Conservation (phyloP, 2,113 vertebrate species). For the Blennius ocellaris region DNA sequence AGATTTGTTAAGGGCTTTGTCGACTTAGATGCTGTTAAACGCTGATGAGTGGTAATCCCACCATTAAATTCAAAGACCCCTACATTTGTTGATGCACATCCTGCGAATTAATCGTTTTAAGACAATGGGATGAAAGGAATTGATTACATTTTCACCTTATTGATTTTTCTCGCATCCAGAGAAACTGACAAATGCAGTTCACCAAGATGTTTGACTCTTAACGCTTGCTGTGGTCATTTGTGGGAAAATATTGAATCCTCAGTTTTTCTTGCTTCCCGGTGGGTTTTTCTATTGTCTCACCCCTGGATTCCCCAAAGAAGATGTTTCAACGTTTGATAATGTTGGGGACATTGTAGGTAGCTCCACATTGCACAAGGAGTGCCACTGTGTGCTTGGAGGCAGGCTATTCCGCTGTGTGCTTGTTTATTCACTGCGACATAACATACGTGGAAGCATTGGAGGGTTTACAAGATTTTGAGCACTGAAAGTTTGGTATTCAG, state of each 20-base stretch:
- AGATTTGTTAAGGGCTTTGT: not conserved
- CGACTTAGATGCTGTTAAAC: not conserved
- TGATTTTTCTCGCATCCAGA: constrained; percentile 7
- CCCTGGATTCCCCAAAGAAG: constrained; percentile 1
- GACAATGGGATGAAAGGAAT: not conserved
- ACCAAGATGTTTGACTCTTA: not conserved
- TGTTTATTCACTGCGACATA: constrained; percentile 14
- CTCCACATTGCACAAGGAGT: not conserved
- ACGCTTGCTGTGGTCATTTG: not conserved
- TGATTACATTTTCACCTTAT: constrained; percentile 30
- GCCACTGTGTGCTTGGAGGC: constrained; percentile 5
- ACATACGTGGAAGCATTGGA: not conserved
- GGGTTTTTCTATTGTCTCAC: no score
- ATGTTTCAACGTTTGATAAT: not conserved
- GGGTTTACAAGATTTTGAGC: constrained; percentile 24
- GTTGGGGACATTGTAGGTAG: not conserved
- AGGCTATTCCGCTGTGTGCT: constrained; percentile 5
- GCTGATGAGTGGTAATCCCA: not conserved
- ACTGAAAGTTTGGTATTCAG: constrained; percentile 3
- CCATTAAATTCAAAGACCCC: not conserved
- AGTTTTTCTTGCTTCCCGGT: not conserved
- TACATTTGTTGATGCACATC: not conserved
- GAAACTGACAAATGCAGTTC: not conserved
- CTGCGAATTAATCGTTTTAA: constrained; percentile 7
- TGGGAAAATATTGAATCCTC: constrained; percentile 5